Evolutionary conservation across 2,113 vertebrate genomes (phyloP).

Genomic region (Sterrhoptilus dennistouni): DNA sequence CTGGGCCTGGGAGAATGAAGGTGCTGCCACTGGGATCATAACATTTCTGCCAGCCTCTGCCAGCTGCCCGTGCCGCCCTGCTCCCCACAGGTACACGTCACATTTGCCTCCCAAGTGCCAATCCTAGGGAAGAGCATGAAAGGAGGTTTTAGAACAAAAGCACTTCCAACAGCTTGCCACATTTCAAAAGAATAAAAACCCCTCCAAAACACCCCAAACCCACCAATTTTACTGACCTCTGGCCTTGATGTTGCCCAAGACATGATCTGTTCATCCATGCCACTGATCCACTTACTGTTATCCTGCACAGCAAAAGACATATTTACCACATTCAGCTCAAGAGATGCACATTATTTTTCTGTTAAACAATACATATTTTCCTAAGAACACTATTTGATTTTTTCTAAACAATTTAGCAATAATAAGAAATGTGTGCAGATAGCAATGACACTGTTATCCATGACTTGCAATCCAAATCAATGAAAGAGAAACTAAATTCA

Average conservation of each 20-base stretch:
- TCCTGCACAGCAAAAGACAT: constrained; percentile 77
- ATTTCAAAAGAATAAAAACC: background rate
- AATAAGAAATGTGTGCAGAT: background rate
- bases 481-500: background rate
- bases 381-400: background rate
- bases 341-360: background rate
- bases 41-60: constrained; percentile 95
- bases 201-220: background rate
- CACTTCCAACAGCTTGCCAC: background rate
- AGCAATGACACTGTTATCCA: background rate
- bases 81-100: constrained; percentile 92
- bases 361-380: background rate
- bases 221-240: constrained; percentile 79
- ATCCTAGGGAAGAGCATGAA: constrained; percentile 75
- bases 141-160: background rate
- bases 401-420: background rate
- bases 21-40: constrained; percentile 86
- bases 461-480: background rate
- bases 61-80: constrained; percentile 92
- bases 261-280: constrained; percentile 97
- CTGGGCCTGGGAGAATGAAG: constrained; percentile 94
- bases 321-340: background rate
- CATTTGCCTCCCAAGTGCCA: constrained; percentile 98
- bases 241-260: constrained; percentile 95
- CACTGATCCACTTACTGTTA: constrained; percentile 94